Base-by-base conservation (phyloP, 2,888 invertebrate species). In the Ecliptopera silaceata region DNA sequence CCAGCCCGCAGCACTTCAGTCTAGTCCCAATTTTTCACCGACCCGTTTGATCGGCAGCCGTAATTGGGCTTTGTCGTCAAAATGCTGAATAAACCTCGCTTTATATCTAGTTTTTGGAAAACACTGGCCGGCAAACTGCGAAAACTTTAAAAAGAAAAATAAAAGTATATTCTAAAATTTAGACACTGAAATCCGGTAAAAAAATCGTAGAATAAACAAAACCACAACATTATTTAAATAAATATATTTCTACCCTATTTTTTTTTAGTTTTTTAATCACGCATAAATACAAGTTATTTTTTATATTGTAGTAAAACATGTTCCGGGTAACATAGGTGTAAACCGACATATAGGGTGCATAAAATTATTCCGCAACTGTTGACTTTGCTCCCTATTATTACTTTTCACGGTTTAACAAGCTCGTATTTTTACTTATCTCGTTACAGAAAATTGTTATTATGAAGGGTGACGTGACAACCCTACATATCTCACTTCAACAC, bases 361-460 rank as follows among this genome's bases (percentile, higher is more conserved):
- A 81, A 84, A 75, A 74, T 63, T 69, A 70, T 60, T 75, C 75
- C 75, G 78, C 79, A 76, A 79, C 83, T 91, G 91, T 91, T 90
- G 91, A 90, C 89, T 90, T 82, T 83, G 71, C 79, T 75, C 85
- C 87, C 88, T 75, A 87, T 86, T 89, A 89, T 88, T 87, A 86
- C 88, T 86, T 88, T 90, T 91, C 88, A 90, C 90, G 89, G 86
- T 88, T 89, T 90, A 90, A 90, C 90, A 88, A 88, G 85, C 88
- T 86, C 85, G 87, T 86, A 86, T 86, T 88, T 84, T 88, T 85
- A 86, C 82, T 89, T 90, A 89, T 89, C 89, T 86, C 81, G 79
- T 88, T 84, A 81, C 80, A 79, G 83, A 86, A 84, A 48, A 87
- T 86, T 86, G 87, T 86, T 85, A 86, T 86, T 84, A 78, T 79